Conservation (phyloP, 2,888 invertebrate genomes). For the Agrotis exclamationis region DNA sequence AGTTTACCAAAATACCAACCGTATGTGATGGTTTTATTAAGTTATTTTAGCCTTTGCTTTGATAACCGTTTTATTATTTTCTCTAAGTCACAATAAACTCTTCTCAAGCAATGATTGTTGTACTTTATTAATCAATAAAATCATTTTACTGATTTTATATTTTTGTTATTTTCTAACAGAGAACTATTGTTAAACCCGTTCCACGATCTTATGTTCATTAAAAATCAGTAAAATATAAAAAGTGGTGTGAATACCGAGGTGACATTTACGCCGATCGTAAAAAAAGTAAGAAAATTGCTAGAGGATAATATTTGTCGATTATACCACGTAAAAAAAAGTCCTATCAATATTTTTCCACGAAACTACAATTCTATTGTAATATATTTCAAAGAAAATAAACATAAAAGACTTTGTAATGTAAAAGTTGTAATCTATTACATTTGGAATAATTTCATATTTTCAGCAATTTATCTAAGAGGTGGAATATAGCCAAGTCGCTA, state of each 20-base stretch:
- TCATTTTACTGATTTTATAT: constrained; percentile 7
- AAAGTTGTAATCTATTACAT: constrained; percentile 57
- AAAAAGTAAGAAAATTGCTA: constrained; percentile 16
- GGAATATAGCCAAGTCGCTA: constrained; percentile 67
- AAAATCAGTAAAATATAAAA: constrained; percentile 38
- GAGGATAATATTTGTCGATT: too few species aligned
- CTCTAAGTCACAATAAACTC: not conserved
- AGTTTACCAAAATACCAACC: too few species aligned
- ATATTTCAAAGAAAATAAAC: constrained; percentile 34
- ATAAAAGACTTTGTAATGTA: constrained; percentile 48
- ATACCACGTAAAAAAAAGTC: too few species aligned
- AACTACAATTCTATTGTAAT: constrained; percentile 6
- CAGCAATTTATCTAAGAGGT: constrained; percentile 63
- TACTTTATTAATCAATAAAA: constrained; percentile 39
- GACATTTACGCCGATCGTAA: constrained; percentile 48
- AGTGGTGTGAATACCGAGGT: constrained; percentile 22
- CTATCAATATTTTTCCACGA: constrained; percentile 19
- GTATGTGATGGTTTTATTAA: too few species aligned
- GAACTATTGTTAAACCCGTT: constrained; percentile 6
- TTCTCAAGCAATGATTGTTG: constrained; percentile 17
- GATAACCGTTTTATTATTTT: constrained; percentile 3
- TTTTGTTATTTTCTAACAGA: constrained; percentile 5
- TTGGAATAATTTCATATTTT: constrained; percentile 61
- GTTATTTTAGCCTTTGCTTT: constrained; percentile 1
- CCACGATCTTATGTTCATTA: constrained; percentile 30